These are phyloP conservation scores for Morus bassanus DNA, from an alignment of 2,797 vertebrate genomes.

Conservation along the genomic window DNA sequence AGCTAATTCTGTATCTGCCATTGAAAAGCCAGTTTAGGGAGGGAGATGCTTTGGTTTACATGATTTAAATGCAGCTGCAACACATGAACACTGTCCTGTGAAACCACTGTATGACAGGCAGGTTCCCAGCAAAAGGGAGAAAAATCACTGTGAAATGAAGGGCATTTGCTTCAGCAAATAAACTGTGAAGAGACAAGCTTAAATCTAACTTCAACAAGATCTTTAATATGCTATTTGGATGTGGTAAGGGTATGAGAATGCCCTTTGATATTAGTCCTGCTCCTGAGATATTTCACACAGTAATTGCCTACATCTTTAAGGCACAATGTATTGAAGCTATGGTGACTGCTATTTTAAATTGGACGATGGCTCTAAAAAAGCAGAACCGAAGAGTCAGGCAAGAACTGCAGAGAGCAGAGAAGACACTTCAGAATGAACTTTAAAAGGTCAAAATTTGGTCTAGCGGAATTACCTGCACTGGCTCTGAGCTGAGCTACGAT, in stretches of 20 bases:
- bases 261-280: conserved; percentile 66
- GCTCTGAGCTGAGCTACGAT: conserved; percentile 54
- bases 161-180: conserved; percentile 62
- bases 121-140: conserved; percentile 9
- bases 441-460: conserved; percentile 64
- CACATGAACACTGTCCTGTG: neutral
- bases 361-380: conserved; percentile 29
- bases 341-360: conserved; percentile 63
- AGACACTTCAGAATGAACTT: conserved; percentile 62
- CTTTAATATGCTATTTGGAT: conserved; percentile 66
- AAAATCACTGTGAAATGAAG: conserved; percentile 63
- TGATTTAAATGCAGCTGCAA: conserved; percentile 49
- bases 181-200: conserved; percentile 52
- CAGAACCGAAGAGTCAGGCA: conserved; percentile 1
- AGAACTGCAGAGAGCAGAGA: neutral
- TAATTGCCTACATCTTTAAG: conserved; percentile 65
- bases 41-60: conserved; percentile 24
- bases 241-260: conserved; percentile 57
- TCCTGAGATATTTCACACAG: conserved; percentile 58
- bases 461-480: conserved; percentile 57
- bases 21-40: conserved; percentile 17
- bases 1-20: conserved; percentile 33
- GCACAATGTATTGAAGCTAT: conserved; percentile 45
- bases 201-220: conserved; percentile 62
- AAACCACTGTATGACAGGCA: neutral